Evolutionary conservation across 1,140 invertebrate species (phyloP), one percentile per base, ranked within the genome.

Genomic region (Bombus difficillimus): DNA sequence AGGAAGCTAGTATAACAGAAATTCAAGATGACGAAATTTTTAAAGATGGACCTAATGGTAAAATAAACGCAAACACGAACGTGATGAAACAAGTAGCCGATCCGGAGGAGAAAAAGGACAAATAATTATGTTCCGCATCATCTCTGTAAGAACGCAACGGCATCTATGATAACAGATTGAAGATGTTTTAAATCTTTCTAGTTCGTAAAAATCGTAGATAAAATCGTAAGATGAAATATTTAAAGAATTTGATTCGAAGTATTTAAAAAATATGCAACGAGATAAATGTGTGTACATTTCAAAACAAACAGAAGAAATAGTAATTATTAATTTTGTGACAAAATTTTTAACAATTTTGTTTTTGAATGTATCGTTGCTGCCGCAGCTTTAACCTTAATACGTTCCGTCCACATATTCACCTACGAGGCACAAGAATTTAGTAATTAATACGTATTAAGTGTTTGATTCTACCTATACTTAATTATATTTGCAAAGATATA

Each of bases 41-140:
- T 6, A 87, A 87, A 9, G 66, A 76, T 10, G 68, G 1, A 8
- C 4, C 5, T 32, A 83, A 32, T 10, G 68, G 53, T 18, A 25
- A 77, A 25, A 73, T 68, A 83, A 86, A 73, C 80, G 76, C 5
- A 79, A 83, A 39, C 62, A 62, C 43, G 28, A 85, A 6, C 25
- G 9, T 39, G 43, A 79, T 8, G 0, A 72, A 87, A 1, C 68
- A 72, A 39, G 34, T 15, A 1, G n/a, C 64, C 4, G 43, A 73
- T n/a, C 6, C 39, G 15, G 78, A 85, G 1, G 39, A 22, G 0
- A 91, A 91, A 34, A 91, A 91, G 47, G 71, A 86, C 10, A 89
- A 88, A 68, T 91, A 91, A 83, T 53, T 64, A 1, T n/a, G 28
- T 57, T 18, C 3, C 13, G 13, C 59, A 34, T 43, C 47, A 25